Percentiles rank a stretch among this genome's conserved stretches.
phyloP scores from a whole-genome alignment of 1,140 invertebrate species.

The Adelges cooleyi region DNA sequence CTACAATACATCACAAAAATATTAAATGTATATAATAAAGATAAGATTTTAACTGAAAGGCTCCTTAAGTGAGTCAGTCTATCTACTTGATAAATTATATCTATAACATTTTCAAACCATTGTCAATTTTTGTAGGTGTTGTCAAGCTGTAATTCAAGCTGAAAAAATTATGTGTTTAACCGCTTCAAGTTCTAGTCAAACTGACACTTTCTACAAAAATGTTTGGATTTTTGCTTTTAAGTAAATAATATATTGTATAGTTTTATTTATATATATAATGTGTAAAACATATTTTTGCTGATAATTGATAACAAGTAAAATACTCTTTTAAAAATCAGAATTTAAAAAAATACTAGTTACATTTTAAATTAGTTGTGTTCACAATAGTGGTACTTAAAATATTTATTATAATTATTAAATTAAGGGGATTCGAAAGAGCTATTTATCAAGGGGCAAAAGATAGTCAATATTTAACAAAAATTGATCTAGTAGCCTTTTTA shows the following conservation, averaged over 20 bases:
- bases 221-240: constrained; percentile 13
- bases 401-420: no score
- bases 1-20: neutral
- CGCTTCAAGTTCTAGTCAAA: neutral
- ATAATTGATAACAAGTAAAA: no score
- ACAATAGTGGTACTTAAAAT: no score
- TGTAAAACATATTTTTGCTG: no score
- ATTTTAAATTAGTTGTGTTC: no score
- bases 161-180: neutral
- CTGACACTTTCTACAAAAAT: neutral
- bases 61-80: neutral
- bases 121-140: constrained; percentile 7
- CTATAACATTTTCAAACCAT: neutral
- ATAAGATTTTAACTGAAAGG: neutral
- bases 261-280: no score
- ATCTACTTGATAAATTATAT: neutral
- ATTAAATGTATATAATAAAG: constrained; percentile 4
- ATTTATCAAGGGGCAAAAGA: no score
- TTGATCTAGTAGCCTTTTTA: no score
- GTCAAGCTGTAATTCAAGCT: constrained; percentile 1
- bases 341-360: no score
- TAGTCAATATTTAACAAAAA: no score
- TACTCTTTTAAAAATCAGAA: no score
- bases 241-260: constrained; percentile 19
- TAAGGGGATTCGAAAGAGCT: no score